Conservation (phyloP, 2,888 invertebrate species). For the Timandra comae region DNA sequence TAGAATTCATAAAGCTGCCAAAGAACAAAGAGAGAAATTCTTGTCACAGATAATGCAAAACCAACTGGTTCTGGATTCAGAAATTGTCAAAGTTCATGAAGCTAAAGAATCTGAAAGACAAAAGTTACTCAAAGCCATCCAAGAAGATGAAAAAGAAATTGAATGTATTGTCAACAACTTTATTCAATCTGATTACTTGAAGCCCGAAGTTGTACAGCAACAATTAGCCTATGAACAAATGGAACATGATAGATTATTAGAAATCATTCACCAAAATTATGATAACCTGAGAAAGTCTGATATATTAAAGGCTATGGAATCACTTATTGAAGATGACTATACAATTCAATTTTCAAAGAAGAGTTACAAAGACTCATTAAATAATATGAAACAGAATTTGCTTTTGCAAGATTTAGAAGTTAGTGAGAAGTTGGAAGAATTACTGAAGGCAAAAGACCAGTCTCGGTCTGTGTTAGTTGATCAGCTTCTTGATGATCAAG, state of each 20-base stretch:
- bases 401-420: conserved; percentile 76
- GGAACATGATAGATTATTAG: conserved; percentile 81
- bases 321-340: conserved; percentile 81
- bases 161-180: conserved; percentile 79
- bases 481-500: conserved; percentile 81
- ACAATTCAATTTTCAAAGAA: conserved; percentile 76
- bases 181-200: conserved; percentile 74
- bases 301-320: conserved; percentile 83
- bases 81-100: conserved; percentile 82
- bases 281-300: conserved; percentile 80
- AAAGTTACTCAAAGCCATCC: conserved; percentile 77
- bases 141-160: conserved; percentile 81
- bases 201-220: conserved; percentile 78
- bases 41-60: conserved; percentile 71
- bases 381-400: conserved; percentile 80
- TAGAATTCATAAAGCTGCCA: conserved; percentile 79
- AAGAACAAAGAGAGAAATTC: conserved; percentile 79
- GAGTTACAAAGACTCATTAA: conserved; percentile 79
- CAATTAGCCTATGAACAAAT: conserved; percentile 80
- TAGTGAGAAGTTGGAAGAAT: conserved; percentile 75
- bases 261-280: conserved; percentile 75
- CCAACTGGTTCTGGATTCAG: conserved; percentile 80
- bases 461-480: conserved; percentile 77
- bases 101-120: conserved; percentile 79
- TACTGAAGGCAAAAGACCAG: conserved; percentile 79